Base-by-base conservation (phyloP, 2,113 vertebrate species). In the Eublepharis macularius region DNA sequence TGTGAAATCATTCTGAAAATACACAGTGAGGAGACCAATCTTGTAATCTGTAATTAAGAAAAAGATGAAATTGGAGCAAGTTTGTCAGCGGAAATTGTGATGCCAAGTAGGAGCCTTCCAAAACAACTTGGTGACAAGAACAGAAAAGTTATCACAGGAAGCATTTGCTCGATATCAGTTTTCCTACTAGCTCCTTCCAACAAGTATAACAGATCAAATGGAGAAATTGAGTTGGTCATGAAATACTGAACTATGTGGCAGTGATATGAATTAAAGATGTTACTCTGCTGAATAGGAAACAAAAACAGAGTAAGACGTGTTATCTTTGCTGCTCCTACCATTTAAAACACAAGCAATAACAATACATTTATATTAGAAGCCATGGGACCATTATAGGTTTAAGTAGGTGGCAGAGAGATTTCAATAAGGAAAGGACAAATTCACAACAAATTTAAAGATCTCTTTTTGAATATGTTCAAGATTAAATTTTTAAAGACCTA, bases 181-280 rank as follows among this genome's bases (percentile, higher is more conserved):
- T 92, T 91, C 93, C 88, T 85, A 70, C 90, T 86, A 85, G 83
- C 87, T 86, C 92, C 93, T 90, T 92, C 76, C 51, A 86, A 49
- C 4, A 41, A 51, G 47, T 88, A 92, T 69, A 91, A 86, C 91
- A 95, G 94, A 93, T 84, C 85, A 92, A 88, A 90, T 95, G 89
- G 94, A 94, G 94, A 96, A 96, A 92, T 91, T 89, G 88, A 91
- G 84, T 85, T 75, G 60, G n/a, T 92, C 90, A 32, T 94, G 92
- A 96, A 87, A 92, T 89, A 93, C 91, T 96, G 95, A 92, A 95
- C 94, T 95, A 89, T 93, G 86, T 87, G 91, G 60, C 87, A 75
- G 76, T 88, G 94, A 39, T 81, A 87, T 39, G 89, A 57, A 87
- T 90, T 86, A 84, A 89, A 90, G 90, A 70, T 87, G 76, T 49